phyloP scores from a whole-genome alignment of 2,888 invertebrate genomes.

The Brenthis ino region DNA sequence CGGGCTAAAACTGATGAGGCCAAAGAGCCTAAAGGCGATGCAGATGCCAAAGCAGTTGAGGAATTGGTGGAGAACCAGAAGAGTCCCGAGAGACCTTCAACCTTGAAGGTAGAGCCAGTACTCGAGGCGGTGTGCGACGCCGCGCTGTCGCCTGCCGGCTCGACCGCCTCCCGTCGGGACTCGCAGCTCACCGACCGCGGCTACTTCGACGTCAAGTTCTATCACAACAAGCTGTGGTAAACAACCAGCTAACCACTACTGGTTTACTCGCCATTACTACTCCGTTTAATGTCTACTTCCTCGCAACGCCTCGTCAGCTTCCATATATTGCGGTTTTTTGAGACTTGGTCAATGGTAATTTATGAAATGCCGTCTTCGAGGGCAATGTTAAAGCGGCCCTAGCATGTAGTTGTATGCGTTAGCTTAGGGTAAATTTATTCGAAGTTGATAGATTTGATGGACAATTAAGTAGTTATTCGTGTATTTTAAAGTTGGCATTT shows the following conservation, averaged over 20 bases:
- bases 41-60: conserved; percentile 5
- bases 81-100: conserved; percentile 47
- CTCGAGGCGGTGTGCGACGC: background rate
- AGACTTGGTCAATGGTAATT: too few species aligned
- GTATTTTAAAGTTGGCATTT: background rate
- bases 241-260: conserved; percentile 25
- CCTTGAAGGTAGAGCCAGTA: conserved; percentile 45
- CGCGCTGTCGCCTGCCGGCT: conserved; percentile 46
- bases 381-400: too few species aligned
- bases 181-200: conserved; percentile 84
- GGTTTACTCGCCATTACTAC: background rate
- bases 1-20: conserved; percentile 1
- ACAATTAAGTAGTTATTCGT: background rate
- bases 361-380: too few species aligned
- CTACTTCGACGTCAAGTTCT: conserved; percentile 89
- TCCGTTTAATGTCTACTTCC: background rate
- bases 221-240: conserved; percentile 90
- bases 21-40: conserved; percentile 22
- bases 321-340: too few species aligned
- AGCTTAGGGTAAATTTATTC: conserved; percentile 1
- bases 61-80: conserved; percentile 35
- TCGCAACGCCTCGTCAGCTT: background rate
- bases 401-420: background rate
- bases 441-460: background rate
- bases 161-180: conserved; percentile 49